These are phyloP conservation scores for Montipora foliosa DNA, from an alignment of 64 coral and sea anemone genomes.

Conservation along the genomic window DNA sequence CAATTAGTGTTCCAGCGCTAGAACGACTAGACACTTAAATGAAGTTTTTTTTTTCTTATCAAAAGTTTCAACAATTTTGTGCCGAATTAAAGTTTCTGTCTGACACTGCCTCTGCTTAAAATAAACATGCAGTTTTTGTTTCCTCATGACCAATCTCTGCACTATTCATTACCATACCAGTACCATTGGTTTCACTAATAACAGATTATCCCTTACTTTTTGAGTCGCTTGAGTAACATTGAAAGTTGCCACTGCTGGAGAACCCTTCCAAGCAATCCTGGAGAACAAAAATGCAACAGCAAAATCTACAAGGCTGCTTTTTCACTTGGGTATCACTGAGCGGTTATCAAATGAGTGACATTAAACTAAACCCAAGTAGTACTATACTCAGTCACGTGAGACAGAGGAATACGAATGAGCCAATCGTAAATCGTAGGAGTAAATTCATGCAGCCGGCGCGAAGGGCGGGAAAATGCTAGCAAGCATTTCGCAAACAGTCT, in stretches of 20 bases:
- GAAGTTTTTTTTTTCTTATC: too few relatives aligned
- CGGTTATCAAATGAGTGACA: background rate
- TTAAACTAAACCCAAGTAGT: too few relatives aligned
- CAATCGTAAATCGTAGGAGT: too few relatives aligned
- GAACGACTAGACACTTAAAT: too few relatives aligned
- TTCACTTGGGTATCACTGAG: background rate
- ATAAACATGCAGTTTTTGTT: background rate
- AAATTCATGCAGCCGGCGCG: too few relatives aligned
- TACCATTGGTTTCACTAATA: too few relatives aligned
- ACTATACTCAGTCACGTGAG: too few relatives aligned
- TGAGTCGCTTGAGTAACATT: constrained; percentile 71
- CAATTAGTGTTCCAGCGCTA: too few relatives aligned
- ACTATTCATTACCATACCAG: background rate
- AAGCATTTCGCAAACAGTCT: too few relatives aligned
- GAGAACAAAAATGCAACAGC: background rate
- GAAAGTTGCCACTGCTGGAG: constrained; percentile 68
- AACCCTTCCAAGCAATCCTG: constrained; percentile 74
- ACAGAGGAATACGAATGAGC: too few relatives aligned
- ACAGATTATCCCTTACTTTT: constrained; percentile 60
- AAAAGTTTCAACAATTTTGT: background rate
- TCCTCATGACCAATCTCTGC: background rate
- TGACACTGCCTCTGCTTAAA: background rate
- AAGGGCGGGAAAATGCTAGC: too few relatives aligned
- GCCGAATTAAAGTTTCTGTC: background rate
- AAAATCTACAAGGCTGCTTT: background rate